Evolutionary conservation across 2,797 vertebrate species (phyloP), one percentile per base, ranked within the genome.

Genomic region (Morelia viridis): DNA sequence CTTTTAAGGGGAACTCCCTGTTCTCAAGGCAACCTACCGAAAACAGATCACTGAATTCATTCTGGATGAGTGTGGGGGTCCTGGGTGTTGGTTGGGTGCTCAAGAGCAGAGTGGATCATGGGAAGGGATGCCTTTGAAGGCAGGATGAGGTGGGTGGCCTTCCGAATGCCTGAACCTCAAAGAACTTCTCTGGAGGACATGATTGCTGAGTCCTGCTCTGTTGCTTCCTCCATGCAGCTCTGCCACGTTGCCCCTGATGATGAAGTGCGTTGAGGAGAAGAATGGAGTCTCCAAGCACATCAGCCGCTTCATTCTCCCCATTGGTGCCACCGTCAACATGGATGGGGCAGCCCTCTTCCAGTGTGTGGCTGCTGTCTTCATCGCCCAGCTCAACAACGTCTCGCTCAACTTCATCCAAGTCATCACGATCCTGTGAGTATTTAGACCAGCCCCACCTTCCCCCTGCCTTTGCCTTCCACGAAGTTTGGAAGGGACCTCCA

Each of bases 261-360:
- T 99, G 98, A 98, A 98, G 95, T 98, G 98, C 0, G 98, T 99
- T 71, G 98, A 99, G 96, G 98, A 99, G 95, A 98, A 97, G 31
- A 99, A 99, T 0, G 98, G 98, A 0, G 97, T 99, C 5, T 97
- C 98, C 26, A 99, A 98, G 93, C 98, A 98, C 89, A 99, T 99
- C 97, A 99, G 98, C 95, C 98, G 98, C 5, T 99, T 99, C 94
- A 98, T 99, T 95, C 97, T 99, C 68, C 98, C 98, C 89, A 99
- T 99, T 0, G 98, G 98, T 0, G 98, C 98, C 19, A 99, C 98
- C 0, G 98, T 99, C 92, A 99, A 99, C 97, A 99, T 99, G 98
- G 98, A 99, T 0, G 98, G 98, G 0, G 98, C 98, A 0, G 98
- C 98, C 0, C 98, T 98, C 56, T 99, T 99, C 97, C 98, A 99